Evolutionary conservation across 1,140 invertebrate species (phyloP), one percentile per base, ranked within the genome.

Genomic region (Drosophila carrolli): DNA sequence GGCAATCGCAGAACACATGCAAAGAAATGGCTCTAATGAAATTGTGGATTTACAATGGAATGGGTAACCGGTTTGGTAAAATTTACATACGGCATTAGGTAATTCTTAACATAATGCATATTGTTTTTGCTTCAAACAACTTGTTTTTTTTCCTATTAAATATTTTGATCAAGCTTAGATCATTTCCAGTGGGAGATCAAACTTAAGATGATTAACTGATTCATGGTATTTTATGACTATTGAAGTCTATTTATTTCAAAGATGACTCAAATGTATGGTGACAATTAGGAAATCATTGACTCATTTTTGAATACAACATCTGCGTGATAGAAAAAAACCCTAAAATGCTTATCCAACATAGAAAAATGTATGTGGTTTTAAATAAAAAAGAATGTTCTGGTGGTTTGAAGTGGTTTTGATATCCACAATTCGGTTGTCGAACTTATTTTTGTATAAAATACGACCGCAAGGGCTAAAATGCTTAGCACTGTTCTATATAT

Each of bases 1-100:
- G 68, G 53, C 53, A 72, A 72, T 72, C 65, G 68, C 50, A 48
- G 43, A 57, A 27, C 35, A 59, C 6, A 23, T 16, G 37, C 63
- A 43, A 66, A 51, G 44, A 51, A 51, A 67, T 35, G 37, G 19
- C 50, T 71, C 66, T 58, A 72, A 72, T 71, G 68, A 23, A 71
- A 72, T 71, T 72, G 53, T n/a, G 27, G 63, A 19, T 29, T 44
- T 19, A 41, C 50, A 37, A 2, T 40, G 63, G 41, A 55, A n/a
- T 13, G 48, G 16, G 50, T 23, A 57, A 29, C 44, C 19, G 41
- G 65, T 57, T 71, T 41, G 6, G 1, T 41, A 29, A 53, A 29
- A 58, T 50, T 50, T 72, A 38, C 47, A 68, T 68, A 29, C 4
- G 46, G 23, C 6, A 48, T 8, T 2, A 44, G 38, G 50, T 19